Conservation (phyloP, 1,140 invertebrate genomes). For the Orchestia grillus region DNA sequence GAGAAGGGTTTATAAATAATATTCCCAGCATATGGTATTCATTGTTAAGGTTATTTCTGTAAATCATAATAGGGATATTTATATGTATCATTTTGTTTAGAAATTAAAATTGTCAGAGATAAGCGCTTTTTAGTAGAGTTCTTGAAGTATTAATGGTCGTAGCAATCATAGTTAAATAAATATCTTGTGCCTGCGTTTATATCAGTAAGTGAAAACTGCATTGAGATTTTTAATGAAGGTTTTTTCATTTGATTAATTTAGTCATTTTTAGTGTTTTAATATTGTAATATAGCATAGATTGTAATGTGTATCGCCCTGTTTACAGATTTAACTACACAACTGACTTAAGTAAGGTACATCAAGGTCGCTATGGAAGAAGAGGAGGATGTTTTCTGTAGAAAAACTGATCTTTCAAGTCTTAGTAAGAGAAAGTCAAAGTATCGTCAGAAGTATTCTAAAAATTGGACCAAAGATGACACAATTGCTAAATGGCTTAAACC, state of each 20-base stretch:
- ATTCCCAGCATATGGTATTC: too few relatives aligned
- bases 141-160: background rate
- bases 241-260: background rate
- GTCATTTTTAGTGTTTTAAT: background rate
- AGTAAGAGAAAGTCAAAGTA: background rate
- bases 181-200: background rate
- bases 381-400: background rate
- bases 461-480: slow-evolving; percentile 18
- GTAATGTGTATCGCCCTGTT: background rate
- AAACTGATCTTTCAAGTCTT: background rate
- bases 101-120: background rate
- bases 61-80: too few relatives aligned
- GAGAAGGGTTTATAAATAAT: too few relatives aligned
- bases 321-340: background rate
- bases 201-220: background rate
- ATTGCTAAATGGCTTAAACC: slow-evolving; percentile 25
- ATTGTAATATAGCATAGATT: background rate
- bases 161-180: background rate
- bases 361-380: background rate
- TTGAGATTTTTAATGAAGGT: background rate
- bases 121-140: background rate
- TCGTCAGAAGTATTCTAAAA: slow-evolving; percentile 11
- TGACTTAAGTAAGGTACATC: background rate
- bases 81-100: too few relatives aligned
- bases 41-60: too few relatives aligned